Base-by-base conservation (phyloP, 2,888 invertebrate species). In the Drosophila ustulata region DNA sequence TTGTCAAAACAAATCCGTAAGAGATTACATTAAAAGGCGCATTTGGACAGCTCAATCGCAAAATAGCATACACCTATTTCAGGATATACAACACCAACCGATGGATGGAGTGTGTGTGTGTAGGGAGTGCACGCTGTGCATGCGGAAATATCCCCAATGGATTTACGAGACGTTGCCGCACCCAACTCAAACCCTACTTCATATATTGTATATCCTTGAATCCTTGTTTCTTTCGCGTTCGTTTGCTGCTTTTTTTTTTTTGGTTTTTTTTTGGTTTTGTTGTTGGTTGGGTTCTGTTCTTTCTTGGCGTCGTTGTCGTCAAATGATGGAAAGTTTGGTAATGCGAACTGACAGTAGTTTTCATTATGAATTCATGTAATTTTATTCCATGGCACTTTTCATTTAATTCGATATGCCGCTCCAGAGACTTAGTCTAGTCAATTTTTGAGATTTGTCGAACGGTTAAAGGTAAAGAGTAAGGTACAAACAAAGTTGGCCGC, bases 41-140 rank as follows among this genome's bases (percentile, higher is more conserved):
- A 89, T 86, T 89, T 84, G 84, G 89, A 85, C 86, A 85, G 82
- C 88, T 89, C 88, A 84, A 89, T 86, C 86, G 86, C 80, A 88
- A 88, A 77, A 86, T 86, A 82, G 80, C 71, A 88, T 67, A 85
- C 71, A 73, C 66, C 67, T 63, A 71, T 69, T 52, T 49, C 57
- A 37, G 26, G 26, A 34, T 18, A 52, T 26, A 30, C 13, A 51
- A n/a, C 28, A 23, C 13, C 8, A 25, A 11, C 28, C 13, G 50
- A 13, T 41, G 23, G 23, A n/a, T n/a, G 18, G 28, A 8, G 37
- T 61, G 34, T 59, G 39, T 51, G 23, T 18, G 37, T 65, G 46
- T 69, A 46, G 49, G 49, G 26, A 55, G 46, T 70, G 70, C 50
- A 75, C 34, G 46, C 43, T 45, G 51, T 66, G 66, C 73, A 67